phyloP scores from a whole-genome alignment of 2,113 vertebrate species.

The Nerophis lumbriciformis region DNA sequence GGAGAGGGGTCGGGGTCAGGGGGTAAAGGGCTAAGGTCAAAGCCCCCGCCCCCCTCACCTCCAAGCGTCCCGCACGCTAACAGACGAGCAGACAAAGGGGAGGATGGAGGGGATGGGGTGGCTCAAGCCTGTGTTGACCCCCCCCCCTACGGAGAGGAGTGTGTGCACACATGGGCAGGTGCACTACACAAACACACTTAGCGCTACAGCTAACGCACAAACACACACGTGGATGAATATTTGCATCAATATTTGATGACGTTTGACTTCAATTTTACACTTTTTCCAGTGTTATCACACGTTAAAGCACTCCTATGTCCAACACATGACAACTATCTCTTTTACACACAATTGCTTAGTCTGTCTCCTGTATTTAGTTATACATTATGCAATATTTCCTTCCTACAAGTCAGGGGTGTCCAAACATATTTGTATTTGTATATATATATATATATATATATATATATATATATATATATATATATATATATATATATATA shows the following conservation, averaged over 20 bases:
- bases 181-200: constrained; percentile 16
- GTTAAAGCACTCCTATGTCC: too few species aligned
- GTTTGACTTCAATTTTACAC: constrained; percentile 13
- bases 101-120: constrained; percentile 43
- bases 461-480: too few species aligned
- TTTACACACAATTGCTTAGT: too few species aligned
- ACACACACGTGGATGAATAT: too few species aligned
- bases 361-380: too few species aligned
- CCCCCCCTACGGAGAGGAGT: constrained; percentile 8
- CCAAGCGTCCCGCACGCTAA: constrained; percentile 47
- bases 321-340: too few species aligned
- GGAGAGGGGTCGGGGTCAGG: constrained; percentile 40
- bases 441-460: too few species aligned
- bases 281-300: too few species aligned
- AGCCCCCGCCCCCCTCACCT: constrained; percentile 30
- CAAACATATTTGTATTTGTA: too few species aligned
- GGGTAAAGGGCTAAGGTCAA: constrained; percentile 62
- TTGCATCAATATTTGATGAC: constrained; percentile 39
- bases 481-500: too few species aligned
- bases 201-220: constrained; percentile 1
- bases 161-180: constrained; percentile 31
- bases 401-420: too few species aligned
- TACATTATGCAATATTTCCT: too few species aligned
- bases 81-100: constrained; percentile 67
- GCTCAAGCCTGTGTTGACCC: constrained; percentile 4